A percentile compares a stretch with the other conserved stretches of the same genome.
These are phyloP conservation scores for Emydoidea blandingii DNA, from an alignment of 2,797 vertebrate species.

Conservation along the genomic window DNA sequence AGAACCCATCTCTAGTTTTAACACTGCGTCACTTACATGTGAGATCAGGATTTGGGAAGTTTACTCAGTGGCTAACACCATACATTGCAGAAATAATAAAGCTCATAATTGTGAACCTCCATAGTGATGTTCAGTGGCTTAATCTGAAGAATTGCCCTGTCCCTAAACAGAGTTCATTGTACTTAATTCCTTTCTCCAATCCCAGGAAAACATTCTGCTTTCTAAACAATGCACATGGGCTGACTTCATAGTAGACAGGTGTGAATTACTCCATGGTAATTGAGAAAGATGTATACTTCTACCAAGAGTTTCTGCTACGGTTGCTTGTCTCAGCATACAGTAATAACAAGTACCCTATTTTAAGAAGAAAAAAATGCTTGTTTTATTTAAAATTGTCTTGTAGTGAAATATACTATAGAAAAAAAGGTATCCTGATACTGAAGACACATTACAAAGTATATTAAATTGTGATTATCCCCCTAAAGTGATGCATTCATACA, in stretches of 20 bases:
- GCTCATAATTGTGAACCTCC: neutral
- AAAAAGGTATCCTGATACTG: slow-evolving; percentile 59
- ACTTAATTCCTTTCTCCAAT: neutral
- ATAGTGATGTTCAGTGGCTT: neutral
- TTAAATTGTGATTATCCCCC: slow-evolving; percentile 64
- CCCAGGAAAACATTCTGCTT: neutral
- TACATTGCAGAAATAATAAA: slow-evolving; percentile 19
- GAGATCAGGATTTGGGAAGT: neutral
- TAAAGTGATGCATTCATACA: slow-evolving; percentile 43
- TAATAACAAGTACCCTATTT: slow-evolving; percentile 30
- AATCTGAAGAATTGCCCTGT: neutral
- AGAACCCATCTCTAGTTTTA: neutral
- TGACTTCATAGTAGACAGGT: neutral
- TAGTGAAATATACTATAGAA: slow-evolving; percentile 30
- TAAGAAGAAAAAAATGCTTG: slow-evolving; percentile 32
- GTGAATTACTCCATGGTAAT: rapidly evolving
- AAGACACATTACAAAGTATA: slow-evolving; percentile 59
- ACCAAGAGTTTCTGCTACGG: neutral
- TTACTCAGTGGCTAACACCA: neutral
- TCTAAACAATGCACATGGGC: neutral
- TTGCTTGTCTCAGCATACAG: neutral
- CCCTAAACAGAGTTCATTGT: neutral
- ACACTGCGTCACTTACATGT: neutral
- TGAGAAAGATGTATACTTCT: neutral
- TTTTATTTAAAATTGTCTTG: slow-evolving; percentile 46